Percentiles rank a stretch among this genome's conserved stretches.
phyloP scores from a whole-genome alignment of 1,140 invertebrate genomes.

The Pissodes strobi region DNA sequence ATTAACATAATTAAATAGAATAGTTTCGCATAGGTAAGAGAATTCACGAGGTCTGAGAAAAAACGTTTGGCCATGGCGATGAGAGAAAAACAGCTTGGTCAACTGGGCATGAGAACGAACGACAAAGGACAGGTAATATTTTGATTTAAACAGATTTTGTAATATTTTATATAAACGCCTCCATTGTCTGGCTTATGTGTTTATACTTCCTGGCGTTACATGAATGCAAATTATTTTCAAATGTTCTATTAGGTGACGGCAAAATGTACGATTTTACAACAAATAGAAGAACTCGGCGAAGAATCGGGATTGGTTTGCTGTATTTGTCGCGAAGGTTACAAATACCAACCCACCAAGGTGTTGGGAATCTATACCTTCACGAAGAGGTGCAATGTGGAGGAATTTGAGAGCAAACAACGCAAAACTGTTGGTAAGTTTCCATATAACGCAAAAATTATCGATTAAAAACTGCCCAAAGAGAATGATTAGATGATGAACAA shows the following conservation, averaged over 20 bases:
- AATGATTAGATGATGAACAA: too few species aligned
- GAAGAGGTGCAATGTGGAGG: constrained; percentile 93
- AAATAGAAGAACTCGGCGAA: constrained; percentile 93
- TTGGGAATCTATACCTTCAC: constrained; percentile 97
- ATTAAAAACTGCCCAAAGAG: too few species aligned
- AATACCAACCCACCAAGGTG: constrained; percentile 90
- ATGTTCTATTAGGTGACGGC: constrained; percentile 71
- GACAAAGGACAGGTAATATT: constrained; percentile 87
- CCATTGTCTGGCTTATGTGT: background rate
- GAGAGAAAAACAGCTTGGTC: constrained; percentile 92
- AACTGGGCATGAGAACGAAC: constrained; percentile 93
- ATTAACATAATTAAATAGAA: too few species aligned
- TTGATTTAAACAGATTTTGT: too few species aligned
- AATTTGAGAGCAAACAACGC: constrained; percentile 84
- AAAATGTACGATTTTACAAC: constrained; percentile 85
- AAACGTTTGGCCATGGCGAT: constrained; percentile 97
- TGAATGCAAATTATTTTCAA: background rate
- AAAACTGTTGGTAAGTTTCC: constrained; percentile 67
- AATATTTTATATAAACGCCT: constrained; percentile 1
- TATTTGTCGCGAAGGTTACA: constrained; percentile 97
- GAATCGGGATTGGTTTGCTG: constrained; percentile 96
- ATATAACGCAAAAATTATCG: too few species aligned
- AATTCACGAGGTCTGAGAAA: constrained; percentile 93
- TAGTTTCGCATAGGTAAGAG: constrained; percentile 69
- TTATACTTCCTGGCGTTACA: constrained; percentile 4